A percentile compares a stretch with the other conserved stretches of the same genome.
phyloP scores from a whole-genome alignment of 2,888 invertebrate species.

The Vanessa cardui region DNA sequence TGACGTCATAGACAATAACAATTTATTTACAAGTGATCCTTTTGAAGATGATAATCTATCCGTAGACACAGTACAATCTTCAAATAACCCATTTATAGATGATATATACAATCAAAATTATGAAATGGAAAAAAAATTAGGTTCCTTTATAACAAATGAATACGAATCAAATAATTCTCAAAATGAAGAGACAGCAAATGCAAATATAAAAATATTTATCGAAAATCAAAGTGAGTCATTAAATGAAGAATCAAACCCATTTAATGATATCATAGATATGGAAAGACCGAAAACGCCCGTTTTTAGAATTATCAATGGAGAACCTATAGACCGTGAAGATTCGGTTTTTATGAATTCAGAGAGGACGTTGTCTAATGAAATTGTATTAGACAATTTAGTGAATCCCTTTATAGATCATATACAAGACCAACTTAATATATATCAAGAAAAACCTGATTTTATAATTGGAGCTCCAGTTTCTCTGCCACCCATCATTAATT shows the following conservation, averaged over 20 bases:
- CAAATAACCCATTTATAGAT: conserved; percentile 65
- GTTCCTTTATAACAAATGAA: conserved; percentile 64
- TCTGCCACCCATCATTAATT: conserved; percentile 65
- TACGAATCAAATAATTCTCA: conserved; percentile 71
- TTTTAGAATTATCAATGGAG: conserved; percentile 68
- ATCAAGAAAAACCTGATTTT: conserved; percentile 61
- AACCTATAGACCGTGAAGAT: conserved; percentile 55
- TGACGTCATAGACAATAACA: conserved; percentile 51
- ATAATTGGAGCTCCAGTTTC: conserved; percentile 81
- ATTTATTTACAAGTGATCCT: conserved; percentile 49
- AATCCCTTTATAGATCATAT: conserved; percentile 63
- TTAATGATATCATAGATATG: conserved; percentile 36
- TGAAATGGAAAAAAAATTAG: conserved; percentile 58
- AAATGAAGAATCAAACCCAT: conserved; percentile 32
- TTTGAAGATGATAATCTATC: conserved; percentile 54
- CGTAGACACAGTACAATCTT: conserved; percentile 50
- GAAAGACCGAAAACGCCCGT: conserved; percentile 72
- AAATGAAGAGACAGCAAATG: conserved; percentile 57
- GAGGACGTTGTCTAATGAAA: conserved; percentile 50
- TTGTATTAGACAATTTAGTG: conserved; percentile 61
- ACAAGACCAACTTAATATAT: conserved; percentile 8
- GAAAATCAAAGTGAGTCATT: conserved; percentile 19
- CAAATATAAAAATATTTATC: conserved; percentile 26
- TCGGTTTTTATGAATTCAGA: conserved; percentile 57
- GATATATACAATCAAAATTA: conserved; percentile 59